Percentiles rank a stretch among this genome's conserved stretches.
phyloP scores from a whole-genome alignment of 2,113 vertebrate species.

The Gorsachius goisagi region DNA sequence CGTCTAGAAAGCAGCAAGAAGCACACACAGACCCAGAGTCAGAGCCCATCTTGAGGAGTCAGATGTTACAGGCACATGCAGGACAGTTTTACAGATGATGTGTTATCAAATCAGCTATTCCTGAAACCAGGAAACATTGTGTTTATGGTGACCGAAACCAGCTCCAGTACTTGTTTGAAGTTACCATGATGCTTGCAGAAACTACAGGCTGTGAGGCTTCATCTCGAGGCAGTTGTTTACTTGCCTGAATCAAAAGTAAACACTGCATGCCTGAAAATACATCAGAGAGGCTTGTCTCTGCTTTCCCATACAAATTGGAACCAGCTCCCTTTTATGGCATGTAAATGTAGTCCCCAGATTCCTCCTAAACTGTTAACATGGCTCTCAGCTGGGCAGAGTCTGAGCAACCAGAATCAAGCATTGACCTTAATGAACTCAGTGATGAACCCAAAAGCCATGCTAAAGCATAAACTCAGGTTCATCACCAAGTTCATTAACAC shows the following conservation, averaged over 20 bases:
- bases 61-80: background rate
- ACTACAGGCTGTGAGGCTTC: background rate
- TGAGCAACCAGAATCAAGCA: background rate
- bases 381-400: background rate
- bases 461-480: background rate
- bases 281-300: background rate
- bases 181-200: accelerated
- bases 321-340: background rate
- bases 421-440: accelerated
- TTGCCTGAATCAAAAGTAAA: background rate
- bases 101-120: background rate
- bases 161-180: background rate
- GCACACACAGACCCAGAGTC: background rate
- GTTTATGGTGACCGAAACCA: background rate
- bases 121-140: background rate
- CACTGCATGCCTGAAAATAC: background rate
- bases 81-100: background rate
- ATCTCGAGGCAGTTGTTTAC: background rate
- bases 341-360: background rate
- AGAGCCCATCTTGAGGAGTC: background rate
- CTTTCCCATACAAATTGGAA: background rate
- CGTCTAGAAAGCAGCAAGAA: constrained; percentile 72
- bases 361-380: background rate
- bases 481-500: background rate
- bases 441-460: background rate